Evolutionary conservation across 2,797 vertebrate genomes (phyloP).

Genomic region (Myotis findleyi): DNA sequence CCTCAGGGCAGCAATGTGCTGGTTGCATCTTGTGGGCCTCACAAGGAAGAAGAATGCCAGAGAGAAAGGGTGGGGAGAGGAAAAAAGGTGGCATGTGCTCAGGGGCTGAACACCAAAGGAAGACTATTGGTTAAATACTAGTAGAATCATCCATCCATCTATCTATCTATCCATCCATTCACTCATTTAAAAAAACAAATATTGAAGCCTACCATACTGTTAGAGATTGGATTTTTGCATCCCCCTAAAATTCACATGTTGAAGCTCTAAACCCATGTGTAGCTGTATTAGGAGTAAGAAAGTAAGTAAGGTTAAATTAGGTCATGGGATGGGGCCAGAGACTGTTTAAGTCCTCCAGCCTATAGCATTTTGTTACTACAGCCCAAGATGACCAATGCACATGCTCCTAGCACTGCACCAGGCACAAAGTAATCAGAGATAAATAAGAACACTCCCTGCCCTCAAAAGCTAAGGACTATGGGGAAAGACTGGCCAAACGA

Average conservation of each 20-base stretch:
- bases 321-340: not conserved
- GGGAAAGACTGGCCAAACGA: not conserved
- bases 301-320: conserved; percentile 30
- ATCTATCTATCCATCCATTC: not conserved
- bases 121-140: not conserved
- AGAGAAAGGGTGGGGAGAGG: not conserved
- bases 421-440: not conserved
- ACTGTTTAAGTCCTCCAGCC: not conserved
- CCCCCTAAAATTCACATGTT: not conserved
- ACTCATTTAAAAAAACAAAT: not conserved
- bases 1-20: not conserved
- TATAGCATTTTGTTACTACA: not conserved
- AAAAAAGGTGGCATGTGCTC: not conserved
- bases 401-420: not conserved
- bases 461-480: not conserved
- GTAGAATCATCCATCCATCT: not conserved
- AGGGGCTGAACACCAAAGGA: not conserved
- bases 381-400: not conserved
- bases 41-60: not conserved
- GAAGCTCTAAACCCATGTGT: not conserved
- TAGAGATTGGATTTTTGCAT: not conserved
- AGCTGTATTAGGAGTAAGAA: not conserved
- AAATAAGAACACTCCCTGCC: not conserved
- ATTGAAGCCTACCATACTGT: not conserved
- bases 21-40: not conserved